A percentile compares a stretch with the other conserved stretches of the same genome.
Conservation (phyloP, 2,888 invertebrate genomes). For the Galerucella pusilla region DNA sequence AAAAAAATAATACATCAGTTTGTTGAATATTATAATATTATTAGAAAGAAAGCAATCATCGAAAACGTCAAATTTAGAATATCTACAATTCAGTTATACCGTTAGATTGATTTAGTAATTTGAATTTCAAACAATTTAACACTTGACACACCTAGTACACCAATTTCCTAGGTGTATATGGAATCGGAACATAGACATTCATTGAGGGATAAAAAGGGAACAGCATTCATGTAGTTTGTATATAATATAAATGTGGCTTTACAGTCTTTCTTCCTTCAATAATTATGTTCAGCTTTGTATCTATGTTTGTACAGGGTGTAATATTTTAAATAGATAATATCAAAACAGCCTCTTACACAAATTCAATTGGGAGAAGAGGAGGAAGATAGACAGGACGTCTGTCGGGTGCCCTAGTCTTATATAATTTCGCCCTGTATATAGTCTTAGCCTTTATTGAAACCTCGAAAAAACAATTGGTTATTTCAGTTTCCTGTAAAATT, state of each 20-base stretch:
- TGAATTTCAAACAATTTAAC: conserved; percentile 31
- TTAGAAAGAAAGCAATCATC: conserved; percentile 26
- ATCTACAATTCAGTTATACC: conserved; percentile 27
- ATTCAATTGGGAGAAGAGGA: no score
- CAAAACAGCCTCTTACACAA: no score
- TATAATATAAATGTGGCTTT: not conserved
- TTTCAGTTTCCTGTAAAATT: no score
- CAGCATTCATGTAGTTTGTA: not conserved
- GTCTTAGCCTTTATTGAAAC: no score
- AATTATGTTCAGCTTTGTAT: no score
- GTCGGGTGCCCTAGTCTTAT: no score
- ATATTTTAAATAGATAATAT: no score
- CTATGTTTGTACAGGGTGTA: no score
- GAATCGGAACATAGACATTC: conserved; percentile 16
- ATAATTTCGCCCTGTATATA: no score
- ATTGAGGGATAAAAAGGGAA: not conserved
- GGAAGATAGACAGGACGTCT: no score
- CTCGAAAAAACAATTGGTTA: no score
- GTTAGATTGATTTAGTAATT: conserved; percentile 33
- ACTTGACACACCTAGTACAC: conserved; percentile 25
- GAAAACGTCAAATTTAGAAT: conserved; percentile 22
- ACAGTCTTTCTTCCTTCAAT: no score
- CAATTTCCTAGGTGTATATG: conserved; percentile 31
- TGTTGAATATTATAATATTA: conserved; percentile 8
- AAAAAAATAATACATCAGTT: conserved; percentile 14